Base-by-base conservation (phyloP, 64 coral and sea anemone genomes). In the Dendronephthya gigantea region DNA sequence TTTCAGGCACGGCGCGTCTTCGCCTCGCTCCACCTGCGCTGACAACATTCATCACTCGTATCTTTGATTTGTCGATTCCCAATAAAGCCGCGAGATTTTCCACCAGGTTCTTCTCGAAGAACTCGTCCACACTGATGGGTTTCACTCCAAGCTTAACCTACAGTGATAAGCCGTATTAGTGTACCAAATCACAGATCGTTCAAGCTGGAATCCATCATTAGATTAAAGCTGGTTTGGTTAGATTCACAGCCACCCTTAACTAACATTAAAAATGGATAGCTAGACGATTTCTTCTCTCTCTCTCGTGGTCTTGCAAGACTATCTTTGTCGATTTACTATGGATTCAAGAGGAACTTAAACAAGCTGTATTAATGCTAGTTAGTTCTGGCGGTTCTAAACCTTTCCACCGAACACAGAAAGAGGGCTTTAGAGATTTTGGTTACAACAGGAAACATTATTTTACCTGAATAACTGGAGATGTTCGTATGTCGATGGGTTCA, bases 41-140 rank as follows among this genome's bases (percentile, higher is more conserved):
- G 22, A 98, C 84, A 22, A 91, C 55, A 1, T 98, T 72, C 87
- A 98, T 87, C 12, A 93, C 48, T 65, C 90, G 87, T 69, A 98
- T 91, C 0, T 68, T 59, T 0, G 91, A 93, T 40, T 36, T 4
- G 62, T 98, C 95, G 45, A 93, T 91, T 23, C 90, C 95, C 4
- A 98, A 75, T 14, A 98, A 52, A 33, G 14, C 35, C 4, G 90
- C 92, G 0, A 98, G 85, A 81, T 98, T 98, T 30, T 81, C 38
- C 9, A 93, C 84, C 34, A 98, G 35, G n/a, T 98, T 98, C 34
- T 89, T 59, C 39, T 89, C 89, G 50, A 98, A 98, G 72, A 98
- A 98, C 12, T 98, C 90, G 84, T 98, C 92, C 12, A 98, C 49
- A 27, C 47, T 84, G 15, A 98, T 62, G 17, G 90, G 85, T 41